These are phyloP conservation scores for Noctua janthina DNA, from an alignment of 2,888 invertebrate species.

Conservation along the genomic window DNA sequence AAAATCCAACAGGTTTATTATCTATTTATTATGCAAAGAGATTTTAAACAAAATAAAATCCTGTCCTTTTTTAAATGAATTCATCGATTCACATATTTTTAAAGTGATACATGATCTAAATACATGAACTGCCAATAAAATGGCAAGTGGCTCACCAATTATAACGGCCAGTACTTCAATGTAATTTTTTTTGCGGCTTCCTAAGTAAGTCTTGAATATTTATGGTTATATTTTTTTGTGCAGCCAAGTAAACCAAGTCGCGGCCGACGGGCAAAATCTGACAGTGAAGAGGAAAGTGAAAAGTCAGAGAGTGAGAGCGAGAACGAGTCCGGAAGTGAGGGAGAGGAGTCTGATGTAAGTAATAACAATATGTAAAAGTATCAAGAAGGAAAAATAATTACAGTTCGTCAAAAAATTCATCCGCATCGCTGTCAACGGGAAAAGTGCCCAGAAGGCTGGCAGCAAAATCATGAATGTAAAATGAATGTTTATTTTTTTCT, in stretches of 20 bases:
- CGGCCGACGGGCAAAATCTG: conserved; percentile 84
- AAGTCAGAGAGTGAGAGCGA: conserved; percentile 88
- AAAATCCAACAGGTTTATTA: not conserved
- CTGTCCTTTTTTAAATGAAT: not conserved
- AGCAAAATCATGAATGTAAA: not conserved
- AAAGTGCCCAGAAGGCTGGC: not conserved
- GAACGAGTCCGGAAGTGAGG: conserved; percentile 86
- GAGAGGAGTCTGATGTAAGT: conserved; percentile 88
- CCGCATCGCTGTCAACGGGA: not conserved
- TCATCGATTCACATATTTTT: not conserved
- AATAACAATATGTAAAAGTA: not conserved
- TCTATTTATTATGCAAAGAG: not conserved
- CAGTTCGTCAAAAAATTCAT: not conserved
- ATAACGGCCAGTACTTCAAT: not conserved
- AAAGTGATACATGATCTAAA: not conserved
- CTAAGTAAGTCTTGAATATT: not conserved
- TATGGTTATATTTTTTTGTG: conserved; percentile 10
- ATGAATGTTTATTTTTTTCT: too few species aligned
- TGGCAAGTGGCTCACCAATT: not conserved
- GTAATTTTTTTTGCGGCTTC: too few species aligned
- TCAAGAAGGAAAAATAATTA: not conserved
- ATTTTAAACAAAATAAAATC: not conserved
- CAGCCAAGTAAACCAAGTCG: conserved; percentile 75
- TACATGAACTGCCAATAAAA: not conserved
- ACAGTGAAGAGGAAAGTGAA: conserved; percentile 89